A percentile compares a stretch with the other conserved stretches of the same genome.
Conservation (phyloP, 2,888 invertebrate genomes). For the Pristionchus mayeri region DNA sequence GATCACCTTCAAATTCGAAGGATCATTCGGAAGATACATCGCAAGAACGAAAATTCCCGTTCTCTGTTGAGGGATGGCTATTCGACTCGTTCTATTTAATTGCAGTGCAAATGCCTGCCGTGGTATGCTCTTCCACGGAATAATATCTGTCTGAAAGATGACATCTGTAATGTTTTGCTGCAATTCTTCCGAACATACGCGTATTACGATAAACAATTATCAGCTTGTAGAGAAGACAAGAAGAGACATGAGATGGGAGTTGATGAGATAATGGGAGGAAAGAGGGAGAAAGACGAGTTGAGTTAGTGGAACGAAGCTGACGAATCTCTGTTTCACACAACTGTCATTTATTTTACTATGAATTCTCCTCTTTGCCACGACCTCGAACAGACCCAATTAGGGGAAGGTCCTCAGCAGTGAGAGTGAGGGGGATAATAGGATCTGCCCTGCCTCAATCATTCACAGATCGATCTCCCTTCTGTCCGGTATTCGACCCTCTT, state of each 20-base stretch:
- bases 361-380: not conserved
- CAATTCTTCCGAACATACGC: no score
- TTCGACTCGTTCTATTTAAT: not conserved
- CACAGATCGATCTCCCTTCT: not conserved
- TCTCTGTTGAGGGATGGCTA: not conserved
- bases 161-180: no score
- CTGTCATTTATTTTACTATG: not conserved
- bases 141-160: no score
- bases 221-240: no score
- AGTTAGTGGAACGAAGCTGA: not conserved
- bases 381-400: constrained; percentile 19
- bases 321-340: not conserved
- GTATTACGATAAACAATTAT: no score
- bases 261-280: not conserved
- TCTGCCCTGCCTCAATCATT: not conserved
- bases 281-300: not conserved
- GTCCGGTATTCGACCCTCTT: constrained; percentile 32
- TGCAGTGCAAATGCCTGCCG: not conserved
- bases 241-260: not conserved
- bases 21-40: not conserved
- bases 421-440: constrained; percentile 12
- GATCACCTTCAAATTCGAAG: constrained; percentile 2
- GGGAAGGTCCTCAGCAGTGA: not conserved
- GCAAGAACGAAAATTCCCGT: not conserved
- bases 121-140: not conserved